A percentile compares a stretch with the other conserved stretches of the same genome.
These are phyloP conservation scores for Pao palembangensis DNA, from an alignment of 2,113 vertebrate genomes.

Conservation along the genomic window DNA sequence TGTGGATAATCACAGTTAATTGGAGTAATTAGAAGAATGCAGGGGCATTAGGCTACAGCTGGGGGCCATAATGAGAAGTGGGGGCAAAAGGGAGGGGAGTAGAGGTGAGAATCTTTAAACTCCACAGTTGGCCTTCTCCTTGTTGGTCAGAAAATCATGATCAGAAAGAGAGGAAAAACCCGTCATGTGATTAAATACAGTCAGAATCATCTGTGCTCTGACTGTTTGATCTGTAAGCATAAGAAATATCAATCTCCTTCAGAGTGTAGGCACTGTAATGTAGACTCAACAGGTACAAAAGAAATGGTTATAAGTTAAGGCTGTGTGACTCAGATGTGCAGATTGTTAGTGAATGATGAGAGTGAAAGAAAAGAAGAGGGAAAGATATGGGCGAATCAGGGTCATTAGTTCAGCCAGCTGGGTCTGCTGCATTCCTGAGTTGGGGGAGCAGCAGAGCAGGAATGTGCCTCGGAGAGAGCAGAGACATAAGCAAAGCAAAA, in stretches of 20 bases:
- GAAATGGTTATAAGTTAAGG: conserved; percentile 4
- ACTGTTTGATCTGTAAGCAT: not conserved
- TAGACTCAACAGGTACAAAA: conserved; percentile 23
- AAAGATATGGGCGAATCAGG: conserved; percentile 72
- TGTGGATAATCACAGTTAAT: conserved; percentile 78
- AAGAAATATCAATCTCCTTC: not conserved
- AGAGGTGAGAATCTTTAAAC: conserved; percentile 56
- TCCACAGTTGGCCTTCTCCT: conserved; percentile 60
- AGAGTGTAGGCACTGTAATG: not conserved
- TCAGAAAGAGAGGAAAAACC: conserved; percentile 14
- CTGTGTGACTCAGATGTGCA: conserved; percentile 12
- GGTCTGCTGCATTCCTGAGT: conserved; percentile 80
- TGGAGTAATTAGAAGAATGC: conserved; percentile 75
- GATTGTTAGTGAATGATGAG: conserved; percentile 40
- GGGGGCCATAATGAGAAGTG: conserved; percentile 68
- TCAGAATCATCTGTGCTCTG: not conserved
- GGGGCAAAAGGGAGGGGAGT: conserved; percentile 40
- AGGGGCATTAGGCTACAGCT: conserved; percentile 72
- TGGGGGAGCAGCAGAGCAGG: conserved; percentile 76
- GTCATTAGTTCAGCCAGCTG: conserved; percentile 82
- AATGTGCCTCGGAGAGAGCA: conserved; percentile 70
- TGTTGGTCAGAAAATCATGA: conserved; percentile 46
- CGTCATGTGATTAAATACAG: conserved; percentile 1
- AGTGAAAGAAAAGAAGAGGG: conserved; percentile 42
- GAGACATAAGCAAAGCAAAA: conserved; percentile 60